Conservation (phyloP, 2,888 invertebrate species). For the Synergus itoensis region DNA sequence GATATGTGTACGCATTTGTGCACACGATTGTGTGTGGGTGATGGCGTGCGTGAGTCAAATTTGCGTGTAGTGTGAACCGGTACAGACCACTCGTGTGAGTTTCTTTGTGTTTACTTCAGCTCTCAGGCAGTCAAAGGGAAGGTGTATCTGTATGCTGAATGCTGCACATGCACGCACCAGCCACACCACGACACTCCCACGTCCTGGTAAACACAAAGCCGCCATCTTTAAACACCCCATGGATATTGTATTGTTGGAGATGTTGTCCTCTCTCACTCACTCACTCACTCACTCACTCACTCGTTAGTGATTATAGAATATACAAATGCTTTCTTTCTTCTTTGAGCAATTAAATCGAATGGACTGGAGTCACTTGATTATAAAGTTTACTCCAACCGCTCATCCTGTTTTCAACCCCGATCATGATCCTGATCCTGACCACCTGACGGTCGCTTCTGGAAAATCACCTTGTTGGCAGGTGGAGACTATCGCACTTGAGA, state of each 20-base stretch:
- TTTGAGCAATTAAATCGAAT: background rate
- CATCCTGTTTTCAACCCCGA: background rate
- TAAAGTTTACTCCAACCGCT: background rate
- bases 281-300: too few species aligned
- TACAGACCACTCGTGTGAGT: background rate
- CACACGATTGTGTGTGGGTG: background rate
- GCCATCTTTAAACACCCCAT: constrained; percentile 70
- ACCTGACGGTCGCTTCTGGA: background rate
- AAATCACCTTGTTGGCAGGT: background rate
- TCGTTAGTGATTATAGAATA: background rate
- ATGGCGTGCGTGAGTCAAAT: background rate
- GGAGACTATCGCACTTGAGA: constrained; percentile 42
- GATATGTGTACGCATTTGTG: background rate
- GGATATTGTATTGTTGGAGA: background rate
- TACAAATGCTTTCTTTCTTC: background rate
- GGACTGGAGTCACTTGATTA: background rate
- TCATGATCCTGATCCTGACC: background rate
- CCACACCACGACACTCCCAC: constrained; percentile 28
- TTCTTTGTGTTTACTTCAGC: constrained; percentile 5
- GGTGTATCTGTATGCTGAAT: background rate
- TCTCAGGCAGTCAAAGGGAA: background rate
- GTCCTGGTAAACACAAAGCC: constrained; percentile 62
- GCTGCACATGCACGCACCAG: background rate
- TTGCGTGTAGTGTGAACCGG: background rate
- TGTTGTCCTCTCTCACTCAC: too few species aligned